These are phyloP conservation scores for Magallana nippona DNA, from an alignment of 2,888 invertebrate species.

Conservation along the genomic window DNA sequence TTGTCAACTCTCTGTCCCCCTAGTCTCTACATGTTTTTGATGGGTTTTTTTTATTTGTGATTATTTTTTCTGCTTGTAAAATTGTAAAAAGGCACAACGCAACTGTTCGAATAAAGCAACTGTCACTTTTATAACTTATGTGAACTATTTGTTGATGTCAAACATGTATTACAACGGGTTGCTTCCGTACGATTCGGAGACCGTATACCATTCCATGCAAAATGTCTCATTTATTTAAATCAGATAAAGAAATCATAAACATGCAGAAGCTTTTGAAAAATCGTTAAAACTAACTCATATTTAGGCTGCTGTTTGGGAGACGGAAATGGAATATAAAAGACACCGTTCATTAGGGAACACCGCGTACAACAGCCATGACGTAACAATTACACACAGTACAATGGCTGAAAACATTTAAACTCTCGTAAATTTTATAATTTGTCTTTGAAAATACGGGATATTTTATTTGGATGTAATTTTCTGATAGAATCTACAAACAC, in stretches of 20 bases:
- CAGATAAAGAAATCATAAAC: conserved; percentile 16
- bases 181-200: no score
- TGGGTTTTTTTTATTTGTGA: no score
- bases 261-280: conserved; percentile 5
- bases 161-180: no score
- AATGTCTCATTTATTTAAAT: conserved; percentile 8
- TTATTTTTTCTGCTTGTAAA: no score
- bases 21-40: no score
- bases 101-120: no score
- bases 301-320: neutral
- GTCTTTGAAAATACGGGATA: conserved; percentile 25
- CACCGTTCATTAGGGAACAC: conserved; percentile 6
- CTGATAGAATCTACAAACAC: conserved; percentile 31
- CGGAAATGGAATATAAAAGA: conserved; percentile 27
- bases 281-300: conserved; percentile 20
- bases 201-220: neutral
- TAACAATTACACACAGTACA: conserved; percentile 7
- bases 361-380: conserved; percentile 5
- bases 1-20: no score
- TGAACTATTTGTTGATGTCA: no score
- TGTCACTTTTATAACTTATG: no score
- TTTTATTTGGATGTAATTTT: conserved; percentile 33
- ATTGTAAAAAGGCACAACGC: no score
- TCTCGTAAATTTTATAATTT: conserved; percentile 33
- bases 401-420: conserved; percentile 33